Base-by-base conservation (phyloP, 1,140 invertebrate genomes). In the Achatina immaculata region DNA sequence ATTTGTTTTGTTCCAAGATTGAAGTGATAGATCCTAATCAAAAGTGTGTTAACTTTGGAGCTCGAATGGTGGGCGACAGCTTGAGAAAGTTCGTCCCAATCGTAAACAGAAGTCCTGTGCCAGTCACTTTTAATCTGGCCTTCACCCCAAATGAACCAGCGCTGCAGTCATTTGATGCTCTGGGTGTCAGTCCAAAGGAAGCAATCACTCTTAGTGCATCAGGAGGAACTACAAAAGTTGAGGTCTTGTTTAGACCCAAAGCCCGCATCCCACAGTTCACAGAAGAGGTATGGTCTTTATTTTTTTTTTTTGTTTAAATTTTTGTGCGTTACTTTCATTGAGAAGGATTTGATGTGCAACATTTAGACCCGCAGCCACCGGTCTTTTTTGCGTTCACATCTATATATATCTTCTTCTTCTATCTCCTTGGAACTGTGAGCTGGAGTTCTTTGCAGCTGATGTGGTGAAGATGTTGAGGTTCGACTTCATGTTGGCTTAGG, bases 101-200 rank as follows among this genome's bases (percentile, higher is more conserved):
- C 28, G 84, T 90, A 24, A 92, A 92, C 84, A 88, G 89, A 78
- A 91, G 89, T 81, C 89, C 87, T 34, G 88, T 89, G n/a, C 84
- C 90, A 19, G 88, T 92, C 43, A 90, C 86, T 21, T 90, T 91
- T 78, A 86, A 86, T 28, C 81, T 92, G 73, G 85, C 86, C 7
- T 82, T 89, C 65, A 88, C 86, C 0, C 90, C 91, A 11, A 85
- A 84, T 3, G 84, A 84, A 14, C 83, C 82, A 55, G 84, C 82
- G 0, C 84, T 91, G 24, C 88, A 89, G 81, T 68, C 86, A 16
- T 74, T 81, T 3, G 85, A 84, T 28, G 83, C 88, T 6, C 62
- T 92, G 24, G 83, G 82, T 11, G 82, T 90, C 11, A 65, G 82
- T 11, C 89, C 90, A 1, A 85, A 84, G 34, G 82, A 85, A 19